Percentiles rank a stretch among this genome's conserved stretches.
phyloP scores from a whole-genome alignment of 2,797 vertebrate species.

The Tragopan temminckii region DNA sequence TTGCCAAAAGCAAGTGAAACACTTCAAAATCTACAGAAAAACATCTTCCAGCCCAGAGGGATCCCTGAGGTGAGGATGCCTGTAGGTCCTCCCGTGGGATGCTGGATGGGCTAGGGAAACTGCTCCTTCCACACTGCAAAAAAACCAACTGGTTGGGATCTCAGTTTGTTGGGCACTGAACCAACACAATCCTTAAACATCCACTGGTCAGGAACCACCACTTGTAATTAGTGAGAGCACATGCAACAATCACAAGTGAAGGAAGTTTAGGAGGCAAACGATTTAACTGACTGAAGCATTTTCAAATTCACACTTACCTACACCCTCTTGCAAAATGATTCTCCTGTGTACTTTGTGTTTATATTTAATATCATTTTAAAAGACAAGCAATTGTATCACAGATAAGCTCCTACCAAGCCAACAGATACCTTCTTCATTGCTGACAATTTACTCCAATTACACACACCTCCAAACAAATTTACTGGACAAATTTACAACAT shows the following conservation, averaged over 20 bases:
- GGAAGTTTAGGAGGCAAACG: not conserved
- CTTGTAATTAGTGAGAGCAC: not conserved
- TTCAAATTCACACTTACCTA: not conserved
- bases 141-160: not conserved
- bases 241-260: accelerated
- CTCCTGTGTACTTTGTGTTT: not conserved
- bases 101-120: accelerated
- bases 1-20: not conserved
- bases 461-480: not conserved
- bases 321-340: not conserved
- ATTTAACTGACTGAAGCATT: not conserved
- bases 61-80: not conserved
- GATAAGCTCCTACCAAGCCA: not conserved
- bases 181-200: not conserved
- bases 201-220: not conserved
- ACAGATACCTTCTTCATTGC: not conserved
- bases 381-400: not conserved
- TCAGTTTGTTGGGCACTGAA: not conserved
- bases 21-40: not conserved
- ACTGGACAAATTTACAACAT: not conserved
- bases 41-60: not conserved
- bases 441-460: not conserved
- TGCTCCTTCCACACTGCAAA: not conserved
- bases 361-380: not conserved
- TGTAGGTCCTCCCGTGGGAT: not conserved